These are phyloP conservation scores for Nebria brevicollis DNA, from an alignment of 2,888 invertebrate species.

Conservation along the genomic window DNA sequence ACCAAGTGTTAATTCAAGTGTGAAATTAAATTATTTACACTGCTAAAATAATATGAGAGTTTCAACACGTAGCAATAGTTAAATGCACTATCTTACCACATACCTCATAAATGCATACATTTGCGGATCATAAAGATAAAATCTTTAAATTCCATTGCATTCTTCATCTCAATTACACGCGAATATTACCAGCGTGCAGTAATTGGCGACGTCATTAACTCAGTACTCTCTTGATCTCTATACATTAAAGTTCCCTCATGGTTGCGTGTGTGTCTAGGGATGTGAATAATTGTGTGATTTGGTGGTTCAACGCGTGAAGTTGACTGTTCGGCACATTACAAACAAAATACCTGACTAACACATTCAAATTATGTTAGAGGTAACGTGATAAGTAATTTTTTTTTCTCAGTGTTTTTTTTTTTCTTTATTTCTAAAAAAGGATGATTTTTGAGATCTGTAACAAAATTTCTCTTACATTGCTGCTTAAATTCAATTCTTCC, in stretches of 20 bases:
- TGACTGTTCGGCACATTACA: neutral
- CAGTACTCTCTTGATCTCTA: conserved; percentile 2
- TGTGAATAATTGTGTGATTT: neutral
- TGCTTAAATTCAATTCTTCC: too few relatives aligned
- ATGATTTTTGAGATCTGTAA: too few relatives aligned
- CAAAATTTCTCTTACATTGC: too few relatives aligned
- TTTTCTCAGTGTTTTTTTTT: too few relatives aligned
- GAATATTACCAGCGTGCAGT: conserved; percentile 4
- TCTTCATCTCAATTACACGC: conserved; percentile 14
- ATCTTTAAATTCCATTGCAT: conserved; percentile 9
- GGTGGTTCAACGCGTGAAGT: neutral
- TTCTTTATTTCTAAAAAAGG: too few relatives aligned
- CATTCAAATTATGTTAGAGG: neutral
- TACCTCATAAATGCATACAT: neutral
- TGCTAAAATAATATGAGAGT: neutral
- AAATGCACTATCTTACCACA: neutral
- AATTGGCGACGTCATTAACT: conserved; percentile 40
- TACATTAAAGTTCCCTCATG: neutral
- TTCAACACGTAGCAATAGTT: neutral
- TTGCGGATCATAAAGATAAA: neutral
- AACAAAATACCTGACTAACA: neutral
- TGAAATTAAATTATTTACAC: neutral
- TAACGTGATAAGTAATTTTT: neutral
- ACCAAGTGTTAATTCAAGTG: neutral
- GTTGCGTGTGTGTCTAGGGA: neutral